These are phyloP conservation scores for Pseudois nayaur DNA, from an alignment of 2,113 vertebrate genomes.

Conservation along the genomic window DNA sequence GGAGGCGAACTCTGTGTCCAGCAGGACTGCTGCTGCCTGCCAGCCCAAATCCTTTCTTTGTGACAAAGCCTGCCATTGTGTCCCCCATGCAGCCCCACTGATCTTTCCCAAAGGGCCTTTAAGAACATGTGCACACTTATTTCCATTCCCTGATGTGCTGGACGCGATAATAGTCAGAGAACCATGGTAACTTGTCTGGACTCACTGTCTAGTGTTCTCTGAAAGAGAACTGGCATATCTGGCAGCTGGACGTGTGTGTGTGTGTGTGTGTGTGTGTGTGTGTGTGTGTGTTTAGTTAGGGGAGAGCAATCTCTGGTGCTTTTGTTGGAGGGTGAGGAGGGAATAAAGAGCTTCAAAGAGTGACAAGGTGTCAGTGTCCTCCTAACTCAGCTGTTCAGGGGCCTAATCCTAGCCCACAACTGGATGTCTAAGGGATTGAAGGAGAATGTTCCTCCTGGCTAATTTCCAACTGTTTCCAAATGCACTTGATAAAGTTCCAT, in stretches of 20 bases:
- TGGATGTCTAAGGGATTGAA: constrained; percentile 76
- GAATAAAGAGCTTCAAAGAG: constrained; percentile 66
- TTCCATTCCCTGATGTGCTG: constrained; percentile 63
- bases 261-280: neutral
- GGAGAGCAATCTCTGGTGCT: constrained; percentile 10
- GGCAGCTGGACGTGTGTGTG: constrained; percentile 64
- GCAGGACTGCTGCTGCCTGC: constrained; percentile 70
- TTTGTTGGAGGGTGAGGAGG: constrained; percentile 38
- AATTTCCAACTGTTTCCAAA: constrained; percentile 77
- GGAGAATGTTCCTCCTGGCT: constrained; percentile 71
- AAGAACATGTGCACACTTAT: constrained; percentile 70
- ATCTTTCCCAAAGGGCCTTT: constrained; percentile 75
- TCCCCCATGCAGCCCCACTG: constrained; percentile 42
- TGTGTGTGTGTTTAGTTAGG: neutral
- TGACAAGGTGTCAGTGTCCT: constrained; percentile 79
- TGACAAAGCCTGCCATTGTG: constrained; percentile 79
- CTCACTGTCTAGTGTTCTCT: constrained; percentile 8
- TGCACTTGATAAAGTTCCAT: constrained; percentile 76
- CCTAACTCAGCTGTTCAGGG: constrained; percentile 78
- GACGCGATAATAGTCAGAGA: constrained; percentile 53
- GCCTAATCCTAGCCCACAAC: constrained; percentile 78
- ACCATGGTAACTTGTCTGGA: constrained; percentile 27
- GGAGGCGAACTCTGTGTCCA: constrained; percentile 66
- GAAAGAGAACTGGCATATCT: constrained; percentile 48
- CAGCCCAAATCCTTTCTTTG: constrained; percentile 75